Evolutionary conservation across 2,888 invertebrate genomes (phyloP), one percentile per base, ranked within the genome.

Genomic region (Scrobipalpa costella): DNA sequence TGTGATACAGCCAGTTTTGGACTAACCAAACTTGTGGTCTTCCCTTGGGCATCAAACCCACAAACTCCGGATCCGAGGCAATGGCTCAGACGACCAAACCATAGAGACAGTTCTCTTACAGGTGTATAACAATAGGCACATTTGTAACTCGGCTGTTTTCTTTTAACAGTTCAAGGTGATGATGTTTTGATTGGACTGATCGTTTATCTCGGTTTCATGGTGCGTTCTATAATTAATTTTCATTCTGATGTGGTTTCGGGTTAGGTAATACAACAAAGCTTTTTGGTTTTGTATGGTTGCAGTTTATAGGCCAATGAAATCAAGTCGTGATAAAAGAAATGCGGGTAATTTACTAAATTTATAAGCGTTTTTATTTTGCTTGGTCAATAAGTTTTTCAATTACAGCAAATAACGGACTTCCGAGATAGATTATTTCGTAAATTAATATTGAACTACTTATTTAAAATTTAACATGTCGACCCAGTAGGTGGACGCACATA

Each of bases 121-220:
- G 73, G 74, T 74, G 73, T 77, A 80, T 76, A 86, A 88, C 86
- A 89, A 88, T 88, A 79, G 84, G 74, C 70, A 78, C 78, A 85
- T 88, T 89, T 74, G 80, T 77, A 74, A 71, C 71, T 72, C 80
- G 75, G 78, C 77, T 81, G 81, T 84, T 83, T 85, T 86, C 83
- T 85, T 84, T 81, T 79, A 79, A 81, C 75, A 67, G 77, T 78
- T 81, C 88, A 88, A 88, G 88, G 88, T 83, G 88, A 87, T 83
- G 80, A 86, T 83, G 84, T 87, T 88, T 86, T 89, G 88, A 88
- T 50, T 33, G 49, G 55, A 50, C 55, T 55, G 55, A 63, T 64
- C 67, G 63, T 60, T 68, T 63, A 63, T 65, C 61, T 66, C 63
- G 65, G 65, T 70, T 68, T 62, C 66, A 36, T 66, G 36, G 55